These are phyloP conservation scores for Neofelis nebulosa DNA, from an alignment of 2,113 vertebrate genomes.

Conservation along the genomic window DNA sequence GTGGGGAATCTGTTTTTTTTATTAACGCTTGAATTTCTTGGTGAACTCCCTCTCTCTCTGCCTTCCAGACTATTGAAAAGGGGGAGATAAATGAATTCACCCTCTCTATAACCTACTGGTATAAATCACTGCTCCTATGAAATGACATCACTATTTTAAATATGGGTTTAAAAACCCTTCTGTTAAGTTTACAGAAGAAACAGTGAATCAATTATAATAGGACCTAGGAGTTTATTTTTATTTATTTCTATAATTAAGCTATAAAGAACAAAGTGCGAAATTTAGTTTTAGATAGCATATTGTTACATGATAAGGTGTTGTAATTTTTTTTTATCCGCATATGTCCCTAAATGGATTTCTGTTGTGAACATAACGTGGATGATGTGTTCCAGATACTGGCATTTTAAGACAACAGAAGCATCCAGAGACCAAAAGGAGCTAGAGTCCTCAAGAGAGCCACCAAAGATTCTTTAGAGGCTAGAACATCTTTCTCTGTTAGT, in stretches of 20 bases:
- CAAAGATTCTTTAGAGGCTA: background rate
- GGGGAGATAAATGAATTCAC: background rate
- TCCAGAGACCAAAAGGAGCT: constrained; percentile 26
- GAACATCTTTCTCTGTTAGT: constrained; percentile 67
- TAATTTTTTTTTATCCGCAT: background rate
- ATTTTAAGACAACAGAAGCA: constrained; percentile 21
- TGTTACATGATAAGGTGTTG: constrained; percentile 52
- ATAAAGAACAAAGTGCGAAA: constrained; percentile 66
- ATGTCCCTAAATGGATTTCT: constrained; percentile 7
- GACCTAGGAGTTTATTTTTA: background rate
- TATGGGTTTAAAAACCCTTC: background rate
- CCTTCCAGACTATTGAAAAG: background rate
- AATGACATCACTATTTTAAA: background rate
- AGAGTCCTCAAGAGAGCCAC: background rate
- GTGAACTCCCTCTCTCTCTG: background rate
- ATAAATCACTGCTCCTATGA: background rate
- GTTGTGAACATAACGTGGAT: background rate
- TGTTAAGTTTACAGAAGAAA: constrained; percentile 34
- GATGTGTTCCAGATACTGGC: constrained; percentile 42
- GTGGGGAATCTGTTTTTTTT: background rate
- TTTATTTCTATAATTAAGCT: constrained; percentile 61
- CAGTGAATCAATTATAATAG: background rate
- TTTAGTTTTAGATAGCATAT: constrained; percentile 63
- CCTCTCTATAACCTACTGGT: background rate
- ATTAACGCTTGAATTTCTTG: background rate